Conservation (phyloP, 2,797 vertebrate species). For the Takifugu rubripes region DNA sequence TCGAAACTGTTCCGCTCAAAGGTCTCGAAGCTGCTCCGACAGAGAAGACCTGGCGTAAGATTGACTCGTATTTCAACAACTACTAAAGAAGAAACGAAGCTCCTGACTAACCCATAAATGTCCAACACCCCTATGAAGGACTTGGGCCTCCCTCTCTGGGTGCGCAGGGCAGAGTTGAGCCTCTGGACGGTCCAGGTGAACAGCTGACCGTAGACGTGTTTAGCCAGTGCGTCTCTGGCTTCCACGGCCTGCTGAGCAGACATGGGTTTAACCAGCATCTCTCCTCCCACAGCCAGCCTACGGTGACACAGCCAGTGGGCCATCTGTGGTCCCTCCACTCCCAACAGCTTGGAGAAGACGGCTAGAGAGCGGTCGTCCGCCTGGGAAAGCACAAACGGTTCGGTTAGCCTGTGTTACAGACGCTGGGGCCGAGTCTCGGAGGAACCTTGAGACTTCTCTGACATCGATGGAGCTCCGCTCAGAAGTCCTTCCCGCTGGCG, state of each 20-base stretch:
- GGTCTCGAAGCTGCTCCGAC: conserved; percentile 77
- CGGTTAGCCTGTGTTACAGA: too few relatives aligned
- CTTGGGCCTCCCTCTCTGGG: conserved; percentile 43
- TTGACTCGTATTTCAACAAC: too few relatives aligned
- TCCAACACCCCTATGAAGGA: conserved; percentile 80
- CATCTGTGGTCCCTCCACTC: conserved; percentile 72
- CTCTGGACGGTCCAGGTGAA: conserved; percentile 78
- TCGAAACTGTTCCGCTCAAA: conserved; percentile 84
- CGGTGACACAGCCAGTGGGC: conserved; percentile 80
- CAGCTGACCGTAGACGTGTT: conserved; percentile 76
- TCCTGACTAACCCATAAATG: conserved; percentile 74
- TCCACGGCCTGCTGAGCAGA: conserved; percentile 69
- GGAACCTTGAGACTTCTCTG: conserved; percentile 14
- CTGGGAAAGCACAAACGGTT: conserved; percentile 46
- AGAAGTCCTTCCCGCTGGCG: conserved; percentile 65
- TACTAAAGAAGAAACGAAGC: neutral
- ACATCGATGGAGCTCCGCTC: conserved; percentile 76
- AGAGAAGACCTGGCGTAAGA: conserved; percentile 17
- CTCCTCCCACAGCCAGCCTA: conserved; percentile 72
- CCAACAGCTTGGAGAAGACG: conserved; percentile 75
- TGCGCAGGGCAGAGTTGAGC: conserved; percentile 72
- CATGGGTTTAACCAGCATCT: conserved; percentile 77
- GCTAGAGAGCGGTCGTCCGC: conserved; percentile 63
- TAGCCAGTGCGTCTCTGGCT: conserved; percentile 76
- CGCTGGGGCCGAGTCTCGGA: too few relatives aligned